Evolutionary conservation across 2,888 invertebrate genomes (phyloP).

Genomic region (Myopa tessellatipennis): DNA sequence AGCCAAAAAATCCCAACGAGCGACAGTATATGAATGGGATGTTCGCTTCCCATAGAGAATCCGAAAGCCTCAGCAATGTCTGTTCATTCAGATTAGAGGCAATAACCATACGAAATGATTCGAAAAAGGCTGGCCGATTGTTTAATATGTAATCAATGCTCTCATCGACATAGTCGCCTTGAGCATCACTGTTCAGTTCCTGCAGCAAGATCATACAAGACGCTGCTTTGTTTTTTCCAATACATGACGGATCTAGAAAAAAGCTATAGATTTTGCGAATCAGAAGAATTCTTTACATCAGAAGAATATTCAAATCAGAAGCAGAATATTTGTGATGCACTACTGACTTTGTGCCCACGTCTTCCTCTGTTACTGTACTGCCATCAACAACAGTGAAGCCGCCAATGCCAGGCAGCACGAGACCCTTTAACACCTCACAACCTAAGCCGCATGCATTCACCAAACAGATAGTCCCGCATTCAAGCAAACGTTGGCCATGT

Average conservation of each 20-base stretch:
- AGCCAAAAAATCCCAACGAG: slow-evolving; percentile 92
- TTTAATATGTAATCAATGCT: slow-evolving; percentile 84
- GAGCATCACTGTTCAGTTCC: slow-evolving; percentile 93
- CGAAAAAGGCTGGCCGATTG: slow-evolving; percentile 90
- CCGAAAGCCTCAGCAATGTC: slow-evolving; percentile 77
- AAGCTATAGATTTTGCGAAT: slow-evolving; percentile 73
- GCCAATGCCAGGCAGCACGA: slow-evolving; percentile 94
- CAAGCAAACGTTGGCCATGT: slow-evolving; percentile 92
- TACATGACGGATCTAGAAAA: slow-evolving; percentile 84
- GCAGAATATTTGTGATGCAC: slow-evolving; percentile 34
- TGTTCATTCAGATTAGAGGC: slow-evolving; percentile 65
- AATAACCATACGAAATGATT: slow-evolving; percentile 83
- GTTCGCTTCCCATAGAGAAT: slow-evolving; percentile 84
- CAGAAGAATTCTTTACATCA: background rate
- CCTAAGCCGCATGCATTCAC: slow-evolving; percentile 94
- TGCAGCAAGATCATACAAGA: slow-evolving; percentile 83
- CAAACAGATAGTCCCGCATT: slow-evolving; percentile 90
- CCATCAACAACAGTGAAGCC: slow-evolving; percentile 94
- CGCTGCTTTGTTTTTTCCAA: slow-evolving; percentile 87
- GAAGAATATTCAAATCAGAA: background rate
- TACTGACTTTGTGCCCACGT: slow-evolving; percentile 90
- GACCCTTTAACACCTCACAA: slow-evolving; percentile 93
- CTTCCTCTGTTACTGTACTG: slow-evolving; percentile 83
- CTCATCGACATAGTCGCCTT: slow-evolving; percentile 93
- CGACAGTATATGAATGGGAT: slow-evolving; percentile 89